Base-by-base conservation (phyloP, 1,140 invertebrate species). In the Colletes latitarsis region DNA sequence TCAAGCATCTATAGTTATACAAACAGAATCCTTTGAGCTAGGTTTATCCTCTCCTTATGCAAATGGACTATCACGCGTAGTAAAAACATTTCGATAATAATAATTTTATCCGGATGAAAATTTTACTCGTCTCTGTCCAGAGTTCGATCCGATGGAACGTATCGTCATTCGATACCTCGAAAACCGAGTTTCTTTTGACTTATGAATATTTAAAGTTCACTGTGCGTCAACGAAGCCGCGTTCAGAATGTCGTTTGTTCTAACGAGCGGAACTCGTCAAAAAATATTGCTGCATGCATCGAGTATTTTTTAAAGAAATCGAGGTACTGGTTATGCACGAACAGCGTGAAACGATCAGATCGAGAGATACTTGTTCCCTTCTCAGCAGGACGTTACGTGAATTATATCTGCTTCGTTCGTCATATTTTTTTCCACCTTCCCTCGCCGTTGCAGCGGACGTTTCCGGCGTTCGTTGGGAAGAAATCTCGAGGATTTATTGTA, bases 351-450 rank as follows among this genome's bases (percentile, higher is more conserved):
- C 77, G 57, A 49, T n/a, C 52, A 75, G 66, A 83, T 80, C 78
- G 75, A 77, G 21, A 77, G 66, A 85, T 84, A 57, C 53, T 75
- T 57, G 71, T 72, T 53, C 72, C 71, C 41, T 43, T 84, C 77
- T 60, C 77, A 84, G 71, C 77, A 52, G 82, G 83, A 41, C 46
- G 55, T 81, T 76, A 12, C 83, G 41, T 77, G 74, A 81, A 81
- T 85, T 85, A 81, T 81, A 73, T 81, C 73, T 30, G 66, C 46
- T 52, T 10, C 63, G 43, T 62, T 73, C 78, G 84, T 81, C 76
- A 72, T 84, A 81, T 81, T 63, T 71, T 46, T 58, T n/a, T 58
- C 64, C 62, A 9, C 52, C 55, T 57, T 41, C 71, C 71, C 58
- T 30, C 30, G 30, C 43, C 77, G n/a, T 15, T 17, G 30, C 30